Conservation (phyloP, 2,888 invertebrate species). For the Malthinus flaveolus region DNA sequence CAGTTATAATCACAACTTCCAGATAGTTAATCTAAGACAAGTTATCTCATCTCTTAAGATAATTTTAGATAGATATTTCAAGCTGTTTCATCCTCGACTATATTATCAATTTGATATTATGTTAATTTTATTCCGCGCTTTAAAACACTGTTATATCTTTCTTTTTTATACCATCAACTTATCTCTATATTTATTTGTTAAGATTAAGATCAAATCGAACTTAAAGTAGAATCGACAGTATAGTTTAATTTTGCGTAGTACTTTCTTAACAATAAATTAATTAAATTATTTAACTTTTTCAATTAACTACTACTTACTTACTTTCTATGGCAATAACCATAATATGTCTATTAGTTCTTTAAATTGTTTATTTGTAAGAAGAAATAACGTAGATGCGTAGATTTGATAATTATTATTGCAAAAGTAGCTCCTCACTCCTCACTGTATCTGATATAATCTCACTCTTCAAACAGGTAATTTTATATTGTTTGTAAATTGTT, state of each 20-base stretch:
- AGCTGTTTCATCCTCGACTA: conserved; percentile 14
- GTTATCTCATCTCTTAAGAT: conserved; percentile 10
- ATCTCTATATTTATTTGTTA: conserved; percentile 11
- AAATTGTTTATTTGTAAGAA: too few relatives aligned
- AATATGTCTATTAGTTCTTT: too few relatives aligned
- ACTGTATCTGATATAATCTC: neutral
- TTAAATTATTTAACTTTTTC: too few relatives aligned
- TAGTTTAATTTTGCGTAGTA: neutral
- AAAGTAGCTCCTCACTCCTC: neutral
- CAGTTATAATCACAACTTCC: conserved; percentile 17
- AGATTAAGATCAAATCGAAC: conserved; percentile 15
- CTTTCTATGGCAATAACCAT: too few relatives aligned
- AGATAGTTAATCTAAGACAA: conserved; percentile 14
- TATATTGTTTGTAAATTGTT: neutral
- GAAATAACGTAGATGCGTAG: too few relatives aligned
- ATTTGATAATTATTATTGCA: too few relatives aligned
- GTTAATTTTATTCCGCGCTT: conserved; percentile 14
- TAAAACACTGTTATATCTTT: conserved; percentile 12
- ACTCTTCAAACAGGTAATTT: neutral
- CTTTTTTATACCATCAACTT: conserved; percentile 1
- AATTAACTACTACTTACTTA: too few relatives aligned
- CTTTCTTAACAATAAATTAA: neutral
- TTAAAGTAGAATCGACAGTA: neutral
- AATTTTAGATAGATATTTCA: conserved; percentile 15
- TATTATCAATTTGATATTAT: conserved; percentile 14